phyloP scores from a whole-genome alignment of 1,140 invertebrate genomes.

The Brachionus rotundiformis region DNA sequence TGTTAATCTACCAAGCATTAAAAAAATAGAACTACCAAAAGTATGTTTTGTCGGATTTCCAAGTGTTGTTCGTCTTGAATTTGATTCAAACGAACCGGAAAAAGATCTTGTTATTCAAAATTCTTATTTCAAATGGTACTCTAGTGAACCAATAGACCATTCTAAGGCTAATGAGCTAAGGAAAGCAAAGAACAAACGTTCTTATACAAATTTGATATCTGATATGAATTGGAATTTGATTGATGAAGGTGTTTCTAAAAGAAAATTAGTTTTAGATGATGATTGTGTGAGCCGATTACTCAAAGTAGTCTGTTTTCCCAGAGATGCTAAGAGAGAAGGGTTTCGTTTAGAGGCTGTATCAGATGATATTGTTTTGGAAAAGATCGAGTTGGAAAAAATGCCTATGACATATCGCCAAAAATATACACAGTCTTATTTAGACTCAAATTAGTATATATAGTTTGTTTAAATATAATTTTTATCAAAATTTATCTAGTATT shows the following conservation, averaged over 20 bases:
- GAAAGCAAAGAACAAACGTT: neutral
- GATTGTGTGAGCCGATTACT: neutral
- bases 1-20: neutral
- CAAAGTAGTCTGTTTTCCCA: slow-evolving; percentile 28
- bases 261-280: neutral
- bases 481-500: neutral
- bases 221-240: slow-evolving; percentile 38
- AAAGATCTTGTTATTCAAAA: neutral
- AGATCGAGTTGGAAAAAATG: slow-evolving; percentile 4
- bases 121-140: slow-evolving; percentile 48
- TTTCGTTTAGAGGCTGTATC: neutral
- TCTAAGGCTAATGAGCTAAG: neutral
- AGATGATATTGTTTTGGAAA: slow-evolving; percentile 6
- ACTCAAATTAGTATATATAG: neutral
- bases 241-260: neutral
- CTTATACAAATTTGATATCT: neutral
- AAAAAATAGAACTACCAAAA: slow-evolving; percentile 21
- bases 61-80: neutral
- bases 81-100: neutral
- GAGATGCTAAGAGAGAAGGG: slow-evolving; percentile 4
- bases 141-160: neutral
- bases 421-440: neutral
- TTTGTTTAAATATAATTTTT: neutral
- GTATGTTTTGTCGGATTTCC: slow-evolving; percentile 6
- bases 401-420: slow-evolving; percentile 35